These are phyloP conservation scores for Rhinolophus ferrumequinum DNA, from an alignment of 2,113 vertebrate species.

Conservation along the genomic window DNA sequence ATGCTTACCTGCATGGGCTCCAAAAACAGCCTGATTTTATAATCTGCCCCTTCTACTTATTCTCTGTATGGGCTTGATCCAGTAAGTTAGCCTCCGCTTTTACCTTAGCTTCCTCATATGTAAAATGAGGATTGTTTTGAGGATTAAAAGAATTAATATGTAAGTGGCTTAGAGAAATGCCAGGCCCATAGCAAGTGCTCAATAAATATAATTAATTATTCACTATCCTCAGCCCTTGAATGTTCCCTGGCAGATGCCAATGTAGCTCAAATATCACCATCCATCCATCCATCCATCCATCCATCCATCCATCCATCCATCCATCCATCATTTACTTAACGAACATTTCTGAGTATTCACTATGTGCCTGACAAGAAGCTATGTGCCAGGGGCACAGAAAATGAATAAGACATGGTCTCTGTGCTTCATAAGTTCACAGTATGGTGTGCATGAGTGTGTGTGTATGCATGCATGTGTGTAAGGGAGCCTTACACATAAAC, in stretches of 20 bases:
- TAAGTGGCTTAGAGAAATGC: neutral
- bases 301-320: neutral
- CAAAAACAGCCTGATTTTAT: neutral
- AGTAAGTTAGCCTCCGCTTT: neutral
- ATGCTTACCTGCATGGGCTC: too few relatives aligned
- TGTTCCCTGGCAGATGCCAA: neutral
- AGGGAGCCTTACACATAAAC: neutral
- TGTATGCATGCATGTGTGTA: accelerated
- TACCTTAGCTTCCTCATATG: neutral
- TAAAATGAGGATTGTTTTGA: neutral
- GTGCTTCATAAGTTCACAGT: neutral
- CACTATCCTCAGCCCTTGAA: neutral
- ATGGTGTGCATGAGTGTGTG: neutral
- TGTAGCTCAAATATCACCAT: neutral
- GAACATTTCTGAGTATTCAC: neutral
- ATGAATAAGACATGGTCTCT: neutral
- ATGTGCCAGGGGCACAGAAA: neutral
- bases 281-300: neutral
- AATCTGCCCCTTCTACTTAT: neutral
- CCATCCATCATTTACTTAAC: neutral
- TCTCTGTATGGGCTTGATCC: neutral
- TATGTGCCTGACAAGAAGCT: neutral
- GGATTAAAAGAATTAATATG: neutral
- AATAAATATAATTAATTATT: neutral
- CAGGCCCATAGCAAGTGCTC: neutral